A percentile compares a stretch with the other conserved stretches of the same genome.
Evolutionary conservation across 2,113 vertebrate species (phyloP).

Genomic region (Lampris megalopsis): DNA sequence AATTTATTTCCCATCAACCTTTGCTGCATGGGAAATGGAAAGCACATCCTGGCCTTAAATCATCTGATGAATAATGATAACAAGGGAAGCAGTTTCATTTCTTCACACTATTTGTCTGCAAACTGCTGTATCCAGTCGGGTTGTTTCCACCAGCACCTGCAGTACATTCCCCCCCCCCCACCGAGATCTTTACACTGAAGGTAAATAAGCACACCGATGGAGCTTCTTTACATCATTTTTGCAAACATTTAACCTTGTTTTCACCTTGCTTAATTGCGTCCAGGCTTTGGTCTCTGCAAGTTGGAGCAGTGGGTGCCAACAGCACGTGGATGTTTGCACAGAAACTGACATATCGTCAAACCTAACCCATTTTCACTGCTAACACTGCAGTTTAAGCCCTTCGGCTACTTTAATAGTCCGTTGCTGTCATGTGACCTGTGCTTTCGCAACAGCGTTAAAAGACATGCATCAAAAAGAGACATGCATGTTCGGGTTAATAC

Average conservation of each 20-base stretch:
- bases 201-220: not conserved
- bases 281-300: too few species aligned
- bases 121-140: conserved; percentile 45
- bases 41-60: conserved; percentile 70
- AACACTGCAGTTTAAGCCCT: too few species aligned
- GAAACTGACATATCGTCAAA: too few species aligned
- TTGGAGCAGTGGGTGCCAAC: too few species aligned
- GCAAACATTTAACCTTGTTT: conserved; percentile 22
- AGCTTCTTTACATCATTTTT: conserved; percentile 8
- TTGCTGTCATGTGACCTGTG: too few species aligned
- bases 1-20: conserved; percentile 83
- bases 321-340: not conserved
- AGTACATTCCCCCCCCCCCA: not conserved
- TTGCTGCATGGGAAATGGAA: conserved; percentile 74
- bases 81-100: conserved; percentile 50
- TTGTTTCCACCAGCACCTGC: conserved; percentile 44
- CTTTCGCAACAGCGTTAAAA: too few species aligned
- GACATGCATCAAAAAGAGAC: too few species aligned
- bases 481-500: too few species aligned
- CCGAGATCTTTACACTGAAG: not conserved
- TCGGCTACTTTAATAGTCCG: too few species aligned
- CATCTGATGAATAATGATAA: conserved; percentile 80
- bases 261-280: conserved; percentile 33
- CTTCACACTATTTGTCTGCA: conserved; percentile 58
- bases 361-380: too few species aligned